Evolutionary conservation across 1,140 invertebrate genomes (phyloP).

Genomic region (Augochlora pura): DNA sequence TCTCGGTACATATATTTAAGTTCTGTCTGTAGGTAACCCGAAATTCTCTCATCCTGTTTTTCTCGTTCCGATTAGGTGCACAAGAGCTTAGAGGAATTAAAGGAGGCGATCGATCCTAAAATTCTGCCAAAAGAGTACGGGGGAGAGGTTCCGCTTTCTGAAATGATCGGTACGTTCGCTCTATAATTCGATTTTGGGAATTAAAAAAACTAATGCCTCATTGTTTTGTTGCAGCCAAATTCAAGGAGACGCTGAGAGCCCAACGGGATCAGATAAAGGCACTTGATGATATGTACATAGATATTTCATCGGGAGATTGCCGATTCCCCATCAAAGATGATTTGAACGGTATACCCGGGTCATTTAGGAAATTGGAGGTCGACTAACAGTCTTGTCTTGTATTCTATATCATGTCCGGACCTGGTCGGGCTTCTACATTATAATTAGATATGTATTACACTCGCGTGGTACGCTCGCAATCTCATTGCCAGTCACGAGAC

Average conservation of each 20-base stretch:
- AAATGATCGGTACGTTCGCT: conserved; percentile 86
- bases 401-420: no score
- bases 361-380: conserved; percentile 90
- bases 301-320: conserved; percentile 83
- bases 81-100: conserved; percentile 85
- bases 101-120: conserved; percentile 85
- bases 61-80: conserved; percentile 82
- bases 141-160: conserved; percentile 86
- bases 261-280: conserved; percentile 85
- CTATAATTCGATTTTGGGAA: neutral
- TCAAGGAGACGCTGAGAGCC: conserved; percentile 85
- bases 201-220: neutral
- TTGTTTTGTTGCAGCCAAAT: conserved; percentile 72
- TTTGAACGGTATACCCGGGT: conserved; percentile 86
- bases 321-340: conserved; percentile 83
- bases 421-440: neutral
- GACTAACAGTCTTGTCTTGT: conserved; percentile 81
- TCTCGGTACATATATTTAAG: conserved; percentile 82
- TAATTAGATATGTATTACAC: conserved; percentile 10
- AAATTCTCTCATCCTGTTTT: neutral
- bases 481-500: neutral
- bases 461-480: conserved; percentile 5
- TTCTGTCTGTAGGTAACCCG: no score
- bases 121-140: conserved; percentile 93
- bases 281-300: conserved; percentile 89